phyloP scores from a whole-genome alignment of 1,140 invertebrate species.

The Nasonia vitripennis region DNA sequence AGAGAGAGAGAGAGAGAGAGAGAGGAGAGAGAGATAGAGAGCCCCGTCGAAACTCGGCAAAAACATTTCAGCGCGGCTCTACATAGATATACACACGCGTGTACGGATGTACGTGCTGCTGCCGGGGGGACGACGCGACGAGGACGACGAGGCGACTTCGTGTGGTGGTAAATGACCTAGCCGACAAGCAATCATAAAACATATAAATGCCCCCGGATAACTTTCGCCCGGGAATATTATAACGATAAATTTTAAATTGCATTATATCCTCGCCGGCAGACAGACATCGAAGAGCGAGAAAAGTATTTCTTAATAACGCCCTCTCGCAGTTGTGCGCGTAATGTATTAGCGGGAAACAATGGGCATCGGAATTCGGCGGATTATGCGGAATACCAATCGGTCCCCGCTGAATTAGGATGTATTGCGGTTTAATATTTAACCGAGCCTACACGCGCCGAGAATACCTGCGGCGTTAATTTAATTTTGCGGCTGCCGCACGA shows the following conservation, averaged over 20 bases:
- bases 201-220: background rate
- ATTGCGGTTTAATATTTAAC: background rate
- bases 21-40: background rate
- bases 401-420: no score
- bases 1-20: no score
- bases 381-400: no score
- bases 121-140: background rate
- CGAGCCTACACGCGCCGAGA: no score
- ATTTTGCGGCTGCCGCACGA: no score
- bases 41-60: background rate
- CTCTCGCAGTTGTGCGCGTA: background rate
- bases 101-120: background rate
- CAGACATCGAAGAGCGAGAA: background rate
- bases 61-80: background rate
- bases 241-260: conserved; percentile 5
- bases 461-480: no score
- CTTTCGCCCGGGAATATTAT: background rate
- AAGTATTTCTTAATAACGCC: background rate
- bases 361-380: background rate
- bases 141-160: background rate
- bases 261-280: background rate
- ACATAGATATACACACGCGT: no score
- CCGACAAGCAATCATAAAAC: background rate
- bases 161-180: background rate
- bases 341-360: background rate